Evolutionary conservation across 2,888 invertebrate genomes (phyloP).

Genomic region (Platerodrilus igneus): DNA sequence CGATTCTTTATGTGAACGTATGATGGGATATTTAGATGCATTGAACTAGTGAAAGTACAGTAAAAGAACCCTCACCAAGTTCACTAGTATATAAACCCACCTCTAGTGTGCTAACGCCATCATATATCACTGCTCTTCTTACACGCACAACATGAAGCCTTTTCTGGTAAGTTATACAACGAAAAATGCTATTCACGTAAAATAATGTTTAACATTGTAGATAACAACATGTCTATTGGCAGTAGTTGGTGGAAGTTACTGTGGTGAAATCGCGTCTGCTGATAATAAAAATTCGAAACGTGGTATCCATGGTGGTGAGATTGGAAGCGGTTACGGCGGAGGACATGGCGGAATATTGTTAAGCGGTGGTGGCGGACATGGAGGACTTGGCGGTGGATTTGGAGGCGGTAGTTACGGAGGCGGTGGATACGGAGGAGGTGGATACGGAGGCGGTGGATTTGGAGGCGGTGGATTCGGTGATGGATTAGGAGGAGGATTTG

Average conservation of each 20-base stretch:
- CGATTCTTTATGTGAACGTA: slow-evolving; percentile 22
- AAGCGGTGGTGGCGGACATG: slow-evolving; percentile 11
- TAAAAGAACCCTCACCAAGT: slow-evolving; percentile 29
- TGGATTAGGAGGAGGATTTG: slow-evolving; percentile 19
- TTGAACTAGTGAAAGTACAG: slow-evolving; percentile 31
- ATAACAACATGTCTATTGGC: slow-evolving; percentile 17
- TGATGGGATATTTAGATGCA: slow-evolving; percentile 28
- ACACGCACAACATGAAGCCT: slow-evolving; percentile 24
- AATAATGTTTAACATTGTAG: slow-evolving; percentile 11
- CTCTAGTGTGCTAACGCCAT: slow-evolving; percentile 27
- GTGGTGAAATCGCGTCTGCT: slow-evolving; percentile 13
- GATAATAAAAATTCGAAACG: slow-evolving; percentile 29
- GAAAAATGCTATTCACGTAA: neutral
- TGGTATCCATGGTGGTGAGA: slow-evolving; percentile 20
- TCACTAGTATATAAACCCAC: slow-evolving; percentile 27
- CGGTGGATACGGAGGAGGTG: slow-evolving; percentile 21
- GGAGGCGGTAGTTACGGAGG: slow-evolving; percentile 23
- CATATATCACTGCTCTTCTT: slow-evolving; percentile 29
- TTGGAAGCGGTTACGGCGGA: slow-evolving; percentile 23
- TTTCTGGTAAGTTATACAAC: slow-evolving; percentile 19
- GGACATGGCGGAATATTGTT: slow-evolving; percentile 18
- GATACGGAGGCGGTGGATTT: slow-evolving; percentile 17
- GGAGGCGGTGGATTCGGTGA: slow-evolving; percentile 17
- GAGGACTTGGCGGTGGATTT: slow-evolving; percentile 3
- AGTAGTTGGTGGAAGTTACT: slow-evolving; percentile 13